Conservation (phyloP, 2,797 vertebrate species). For the Poliocrania exsul region DNA sequence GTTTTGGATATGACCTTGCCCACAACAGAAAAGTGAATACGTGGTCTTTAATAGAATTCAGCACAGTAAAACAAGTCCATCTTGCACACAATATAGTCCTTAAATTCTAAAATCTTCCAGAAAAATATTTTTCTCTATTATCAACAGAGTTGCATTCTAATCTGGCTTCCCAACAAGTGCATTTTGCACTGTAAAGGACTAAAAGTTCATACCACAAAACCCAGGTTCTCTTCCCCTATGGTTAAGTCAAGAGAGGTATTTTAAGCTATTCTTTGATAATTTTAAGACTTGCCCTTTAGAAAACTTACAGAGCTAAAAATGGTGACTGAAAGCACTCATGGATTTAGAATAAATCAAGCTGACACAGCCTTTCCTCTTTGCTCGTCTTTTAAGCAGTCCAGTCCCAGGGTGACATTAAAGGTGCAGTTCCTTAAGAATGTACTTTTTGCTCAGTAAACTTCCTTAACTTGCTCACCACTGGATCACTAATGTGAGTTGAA, state of each 20-base stretch:
- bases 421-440: neutral
- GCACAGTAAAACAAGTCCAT: neutral
- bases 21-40: neutral
- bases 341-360: neutral
- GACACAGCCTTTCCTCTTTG: neutral
- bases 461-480: neutral
- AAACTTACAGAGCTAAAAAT: neutral
- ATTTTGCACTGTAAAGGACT: neutral
- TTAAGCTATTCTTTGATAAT: neutral
- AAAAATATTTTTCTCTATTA: neutral
- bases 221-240: fast-evolving
- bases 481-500: fast-evolving
- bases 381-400: neutral
- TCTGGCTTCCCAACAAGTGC: neutral
- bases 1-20: neutral
- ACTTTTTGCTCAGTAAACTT: neutral
- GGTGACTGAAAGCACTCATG: neutral
- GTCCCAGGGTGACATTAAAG: neutral
- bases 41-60: neutral
- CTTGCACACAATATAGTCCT: neutral
- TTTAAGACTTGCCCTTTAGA: neutral
- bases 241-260: neutral
- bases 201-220: neutral
- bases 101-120: neutral
- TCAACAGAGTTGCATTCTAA: neutral